Percentiles rank a stretch among this genome's conserved stretches.
These are phyloP conservation scores for Triplophysa dalaica DNA, from an alignment of 2,113 vertebrate genomes.

Conservation along the genomic window DNA sequence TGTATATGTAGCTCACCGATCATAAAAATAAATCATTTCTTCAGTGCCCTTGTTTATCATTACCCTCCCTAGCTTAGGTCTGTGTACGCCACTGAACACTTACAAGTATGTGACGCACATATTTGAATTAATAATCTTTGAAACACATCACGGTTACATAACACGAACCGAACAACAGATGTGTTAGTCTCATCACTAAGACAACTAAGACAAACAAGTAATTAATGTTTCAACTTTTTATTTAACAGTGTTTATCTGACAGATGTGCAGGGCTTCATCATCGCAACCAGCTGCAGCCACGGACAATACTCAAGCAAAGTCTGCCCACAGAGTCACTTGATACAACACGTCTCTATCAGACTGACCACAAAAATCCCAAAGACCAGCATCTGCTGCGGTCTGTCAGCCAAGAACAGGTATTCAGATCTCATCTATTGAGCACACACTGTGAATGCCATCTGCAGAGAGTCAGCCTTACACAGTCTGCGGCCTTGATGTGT, in stretches of 20 bases:
- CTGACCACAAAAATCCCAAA: constrained; percentile 31
- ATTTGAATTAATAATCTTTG: background rate
- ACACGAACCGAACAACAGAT: background rate
- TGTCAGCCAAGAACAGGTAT: constrained; percentile 23
- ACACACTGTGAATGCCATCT: constrained; percentile 30
- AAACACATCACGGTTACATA: constrained; percentile 1
- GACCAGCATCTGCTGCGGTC: constrained; percentile 21
- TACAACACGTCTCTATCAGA: constrained; percentile 9
- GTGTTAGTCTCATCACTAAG: background rate
- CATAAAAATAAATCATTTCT: no score
- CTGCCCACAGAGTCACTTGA: background rate
- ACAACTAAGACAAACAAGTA: constrained; percentile 6
- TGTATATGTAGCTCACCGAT: no score
- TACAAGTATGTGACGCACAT: background rate
- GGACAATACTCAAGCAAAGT: background rate
- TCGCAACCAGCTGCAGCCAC: background rate
- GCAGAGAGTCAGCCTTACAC: constrained; percentile 21
- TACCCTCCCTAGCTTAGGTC: no score
- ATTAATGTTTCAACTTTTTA: background rate
- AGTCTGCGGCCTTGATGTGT: constrained; percentile 22
- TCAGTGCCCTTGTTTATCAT: no score
- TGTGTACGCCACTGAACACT: no score
- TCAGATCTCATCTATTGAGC: constrained; percentile 20
- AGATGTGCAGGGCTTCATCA: background rate
- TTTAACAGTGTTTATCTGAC: background rate